These are phyloP conservation scores for Drosophila oshimai DNA, from an alignment of 1,140 invertebrate genomes.

Conservation along the genomic window DNA sequence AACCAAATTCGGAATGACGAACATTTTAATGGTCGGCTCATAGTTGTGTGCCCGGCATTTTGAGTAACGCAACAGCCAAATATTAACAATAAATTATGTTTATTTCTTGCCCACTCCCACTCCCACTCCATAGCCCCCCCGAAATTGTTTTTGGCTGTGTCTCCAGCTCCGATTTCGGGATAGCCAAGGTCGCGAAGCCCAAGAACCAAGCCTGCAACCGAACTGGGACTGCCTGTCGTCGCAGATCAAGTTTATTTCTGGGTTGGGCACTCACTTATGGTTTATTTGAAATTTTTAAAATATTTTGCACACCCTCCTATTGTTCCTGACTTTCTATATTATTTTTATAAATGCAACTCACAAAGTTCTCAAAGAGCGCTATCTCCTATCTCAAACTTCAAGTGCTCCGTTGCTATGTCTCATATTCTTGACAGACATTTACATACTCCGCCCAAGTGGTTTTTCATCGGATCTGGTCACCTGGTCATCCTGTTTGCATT, in stretches of 20 bases:
- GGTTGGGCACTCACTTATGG: constrained; percentile 6
- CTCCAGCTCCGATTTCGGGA: constrained; percentile 20
- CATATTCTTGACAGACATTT: not conserved
- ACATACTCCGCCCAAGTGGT: not conserved
- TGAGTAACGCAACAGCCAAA: constrained; percentile 26
- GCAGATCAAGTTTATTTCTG: not conserved
- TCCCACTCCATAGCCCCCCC: not conserved
- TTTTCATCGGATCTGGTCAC: constrained; percentile 12
- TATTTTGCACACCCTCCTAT: too few species aligned
- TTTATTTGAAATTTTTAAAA: too few species aligned
- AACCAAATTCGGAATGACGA: not conserved
- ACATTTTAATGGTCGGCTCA: constrained; percentile 34
- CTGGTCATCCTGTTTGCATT: constrained; percentile 35
- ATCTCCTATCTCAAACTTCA: not conserved
- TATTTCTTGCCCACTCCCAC: constrained; percentile 30
- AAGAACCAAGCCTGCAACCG: not conserved
- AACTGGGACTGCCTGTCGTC: not conserved
- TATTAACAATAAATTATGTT: constrained; percentile 76
- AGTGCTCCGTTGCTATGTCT: not conserved
- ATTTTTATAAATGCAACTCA: too few species aligned
- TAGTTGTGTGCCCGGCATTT: constrained; percentile 57
- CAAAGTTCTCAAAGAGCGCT: too few species aligned
- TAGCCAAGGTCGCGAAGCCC: constrained; percentile 37
- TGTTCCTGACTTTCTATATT: too few species aligned
- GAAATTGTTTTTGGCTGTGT: constrained; percentile 23